Evolutionary conservation across 2,113 vertebrate genomes (phyloP), one percentile per base, ranked within the genome.

Genomic region (Australoheros scitulus): DNA sequence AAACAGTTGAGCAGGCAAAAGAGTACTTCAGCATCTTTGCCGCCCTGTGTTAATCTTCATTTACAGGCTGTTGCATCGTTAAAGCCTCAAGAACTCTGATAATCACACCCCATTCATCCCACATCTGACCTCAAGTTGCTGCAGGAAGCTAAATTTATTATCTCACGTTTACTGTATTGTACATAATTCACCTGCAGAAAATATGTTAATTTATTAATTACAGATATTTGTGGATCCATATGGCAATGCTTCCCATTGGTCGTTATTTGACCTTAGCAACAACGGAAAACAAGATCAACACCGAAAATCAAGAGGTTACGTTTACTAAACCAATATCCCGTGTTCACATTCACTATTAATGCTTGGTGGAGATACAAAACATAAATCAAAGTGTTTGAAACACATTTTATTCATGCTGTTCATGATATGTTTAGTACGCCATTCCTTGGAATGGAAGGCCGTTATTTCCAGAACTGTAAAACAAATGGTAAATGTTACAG

Each of bases 1-100:
- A 29, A 63, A 70, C 32, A 79, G 60, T 7, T 13, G 32, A 84
- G 34, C 65, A 59, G 64, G 70, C 38, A 74, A 77, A 78, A 47
- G 32, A 76, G 72, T 32, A 61, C 36, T 55, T 20, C 41, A 68
- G 64, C 22, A 50, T 26, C 64, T 29, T 43, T 50, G 41, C 41
- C 47, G 64, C 41, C 64, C 22, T 0, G 3, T 10, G 41, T 52
- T 55, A 55, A 55, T 47, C 68, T 52, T 55, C 13, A 55, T 72
- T 70, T 55, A n/a, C 24, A 55, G 32, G 29, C 20, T 55, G 43
- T n/a, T 72, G 43, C 43, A 52, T 13, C 26, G 10, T 52, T 72
- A 52, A 72, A 52, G 43, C 43, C 65, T 52, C 43, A 55, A 55
- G 6, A 55, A 32, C 43, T 72, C 26, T 2, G 47, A 52, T 6